Base-by-base conservation (phyloP, 2,113 vertebrate species). In the Centropus unirufus region DNA sequence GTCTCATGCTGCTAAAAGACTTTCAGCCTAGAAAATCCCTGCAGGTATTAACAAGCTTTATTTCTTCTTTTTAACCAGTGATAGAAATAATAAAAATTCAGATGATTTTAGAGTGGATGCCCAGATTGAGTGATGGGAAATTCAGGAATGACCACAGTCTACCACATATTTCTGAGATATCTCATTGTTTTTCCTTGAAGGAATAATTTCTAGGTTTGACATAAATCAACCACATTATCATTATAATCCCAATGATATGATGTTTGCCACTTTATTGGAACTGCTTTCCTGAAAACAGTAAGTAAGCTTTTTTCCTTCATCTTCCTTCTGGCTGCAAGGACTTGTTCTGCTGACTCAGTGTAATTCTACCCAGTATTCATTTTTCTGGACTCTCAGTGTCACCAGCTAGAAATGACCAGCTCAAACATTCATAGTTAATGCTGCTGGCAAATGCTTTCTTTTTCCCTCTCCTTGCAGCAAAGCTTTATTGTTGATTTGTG, bases 11-110 rank as follows among this genome's bases (percentile, higher is more conserved):
- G 82, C 36, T 83, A 91, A 85, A 72, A 57, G 76, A 82, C 87
- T 93, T 97, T 87, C 82, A 59, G 61, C 74, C 64, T 76, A 68
- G 36, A 85, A 91, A 83, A 68, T 68, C 75, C 73, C 74, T 66
- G 36, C 63, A 91, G 75, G 66, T 89, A 83, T 87, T 90, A 94
- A 84, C 47, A 93, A 86, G 46, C 27, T 85, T 89, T 68, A 51
- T 58, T 89, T 14, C 17, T 57, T 11, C 20, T 63, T 80, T 79
- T 90, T 2, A 76, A 55, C 22, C 39, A 86, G 29, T 11, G 47
- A 49, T 1, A 83, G 29, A 10, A 44, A 39, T 66, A 27, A 34
- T 47, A 81, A 68, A 69, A 12, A 39, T 5, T 11, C 24, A 62
- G 36, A 82, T 14, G 3, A 79, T 87, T 64, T 68, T 69, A 63